Base-by-base conservation (phyloP, 2,797 vertebrate species). In the Silurus lanzhouensis region DNA sequence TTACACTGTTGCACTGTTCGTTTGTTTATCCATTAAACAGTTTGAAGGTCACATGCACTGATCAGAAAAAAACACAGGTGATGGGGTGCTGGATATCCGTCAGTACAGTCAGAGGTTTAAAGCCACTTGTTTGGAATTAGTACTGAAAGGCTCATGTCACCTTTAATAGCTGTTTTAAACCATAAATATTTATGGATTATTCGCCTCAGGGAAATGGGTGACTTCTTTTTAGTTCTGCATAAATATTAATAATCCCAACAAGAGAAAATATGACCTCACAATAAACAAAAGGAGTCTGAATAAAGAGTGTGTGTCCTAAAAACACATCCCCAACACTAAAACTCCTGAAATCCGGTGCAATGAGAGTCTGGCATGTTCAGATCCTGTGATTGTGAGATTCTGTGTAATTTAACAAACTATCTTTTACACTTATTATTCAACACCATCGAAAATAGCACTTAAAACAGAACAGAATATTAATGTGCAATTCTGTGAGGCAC, bases 191-290 rank as follows among this genome's bases (percentile, higher is more conserved):
- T 55, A 74, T 74, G 2, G 15, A 52, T 74, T 25, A 52, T 74
- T 74, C 52, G 5, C 5, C 71, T n/a, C 12, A 74, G 22, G 14
- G 71, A 74, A 25, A 74, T 70, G 68, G 12, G 71, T 74, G 22
- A 74, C 71, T 74, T 74, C 20, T 46, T 74, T 46, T 74, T 25
- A 25, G 46, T 55, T 74, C 13, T 74, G 46, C 46, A 74, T 52
- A 74, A 74, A n/a, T 74, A 74, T 15, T 74, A 5, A 25, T 52
- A n/a, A 52, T n/a, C 71, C 52, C 71, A 74, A 7, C 22, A 14
- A n/a, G 71, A 74, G 12, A 74, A 55, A 74, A 25, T 15, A 74
- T 74, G 12, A 74, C n/a, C 3, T 2, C 48, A 25, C 2, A 74
- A 25, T 46, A 72, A n/a, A 8, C 0, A 13, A 0, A 55, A 38